Base-by-base conservation (phyloP, 2,888 invertebrate genomes). In the Plebejus melissa region DNA sequence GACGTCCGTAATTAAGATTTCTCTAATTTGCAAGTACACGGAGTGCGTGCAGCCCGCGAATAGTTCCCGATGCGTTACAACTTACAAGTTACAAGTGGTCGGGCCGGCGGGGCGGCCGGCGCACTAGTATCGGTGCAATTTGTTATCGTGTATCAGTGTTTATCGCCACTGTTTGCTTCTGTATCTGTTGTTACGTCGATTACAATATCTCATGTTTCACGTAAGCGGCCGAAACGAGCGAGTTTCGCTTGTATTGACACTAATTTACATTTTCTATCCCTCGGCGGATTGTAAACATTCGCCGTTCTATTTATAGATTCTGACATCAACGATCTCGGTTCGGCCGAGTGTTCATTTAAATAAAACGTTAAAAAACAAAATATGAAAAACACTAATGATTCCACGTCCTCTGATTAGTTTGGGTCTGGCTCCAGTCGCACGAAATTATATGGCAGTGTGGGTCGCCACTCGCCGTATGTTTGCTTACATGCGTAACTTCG, bases 121-220 rank as follows among this genome's bases (percentile, higher is more conserved):
- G 88, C 87, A 87, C 83, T 83, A 85, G 85, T 88, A 89, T 90
- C 89, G 85, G 85, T 87, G 88, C 87, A 87, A 86, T 87, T 84
- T 84, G 84, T 90, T 91, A 90, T 90, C 90, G 85, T 76, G 32
- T 90, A 90, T 91, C 90, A 85, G 79, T 80, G 80, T 83, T 86
- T 90, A 91, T 90, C 91, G 87, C 90, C 87, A 87, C 90, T 89
- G 90, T 89, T 89, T 89, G 90, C 88, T 87, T 87, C 89, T 89
- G 85, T 89, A 88, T 88, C 87, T 87, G 83, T 83, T 82, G 84
- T 87, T 87, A 87, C 89, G 89, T 87, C 82, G 79, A 76, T 77
- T 77, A 79, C 87, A 89, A 90, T 72, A 75, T 90, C 89, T 90
- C 88, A 89, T 78, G 76, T 78, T 76, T 76, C 77, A 77, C 75